Evolutionary conservation across 1,140 invertebrate species (phyloP).

Genomic region (Drosophila oshimai): DNA sequence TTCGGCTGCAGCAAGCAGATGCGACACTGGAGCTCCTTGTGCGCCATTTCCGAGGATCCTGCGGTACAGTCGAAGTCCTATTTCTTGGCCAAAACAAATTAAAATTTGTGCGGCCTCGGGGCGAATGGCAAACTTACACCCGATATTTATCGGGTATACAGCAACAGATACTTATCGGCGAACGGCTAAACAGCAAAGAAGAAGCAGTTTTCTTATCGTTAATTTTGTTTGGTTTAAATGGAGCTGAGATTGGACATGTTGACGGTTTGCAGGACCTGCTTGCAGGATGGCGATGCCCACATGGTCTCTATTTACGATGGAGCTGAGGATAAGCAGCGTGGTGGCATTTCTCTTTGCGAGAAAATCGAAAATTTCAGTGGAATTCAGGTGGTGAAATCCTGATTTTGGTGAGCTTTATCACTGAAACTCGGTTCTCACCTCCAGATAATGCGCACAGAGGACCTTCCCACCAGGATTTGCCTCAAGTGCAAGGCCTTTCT

Average conservation of each 20-base stretch:
- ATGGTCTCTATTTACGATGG: slow-evolving; percentile 72
- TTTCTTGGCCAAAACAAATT: background rate
- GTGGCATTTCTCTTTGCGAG: slow-evolving; percentile 43
- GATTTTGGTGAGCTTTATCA: too few relatives aligned
- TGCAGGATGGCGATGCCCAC: slow-evolving; percentile 62
- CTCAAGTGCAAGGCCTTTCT: slow-evolving; percentile 66
- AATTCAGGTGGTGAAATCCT: slow-evolving; percentile 39
- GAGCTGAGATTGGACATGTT: slow-evolving; percentile 40
- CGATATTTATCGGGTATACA: too few relatives aligned
- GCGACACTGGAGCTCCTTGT: slow-evolving; percentile 26
- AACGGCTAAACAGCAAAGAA: background rate
- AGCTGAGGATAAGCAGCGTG: slow-evolving; percentile 18
- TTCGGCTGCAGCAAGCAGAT: slow-evolving; percentile 58
- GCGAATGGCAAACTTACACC: slow-evolving; percentile 2
- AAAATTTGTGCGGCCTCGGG: background rate
- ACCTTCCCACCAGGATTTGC: slow-evolving; percentile 64
- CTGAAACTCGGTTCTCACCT: background rate
- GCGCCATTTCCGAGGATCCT: slow-evolving; percentile 9
- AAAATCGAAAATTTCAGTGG: slow-evolving; percentile 74
- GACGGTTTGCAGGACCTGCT: slow-evolving; percentile 61
- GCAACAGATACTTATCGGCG: background rate
- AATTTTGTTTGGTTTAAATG: slow-evolving; percentile 13
- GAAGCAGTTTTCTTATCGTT: slow-evolving; percentile 1
- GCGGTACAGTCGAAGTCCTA: too few relatives aligned
- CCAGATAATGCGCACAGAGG: slow-evolving; percentile 44